These are phyloP conservation scores for Caprella mutica DNA, from an alignment of 2,888 invertebrate genomes.

Conservation along the genomic window DNA sequence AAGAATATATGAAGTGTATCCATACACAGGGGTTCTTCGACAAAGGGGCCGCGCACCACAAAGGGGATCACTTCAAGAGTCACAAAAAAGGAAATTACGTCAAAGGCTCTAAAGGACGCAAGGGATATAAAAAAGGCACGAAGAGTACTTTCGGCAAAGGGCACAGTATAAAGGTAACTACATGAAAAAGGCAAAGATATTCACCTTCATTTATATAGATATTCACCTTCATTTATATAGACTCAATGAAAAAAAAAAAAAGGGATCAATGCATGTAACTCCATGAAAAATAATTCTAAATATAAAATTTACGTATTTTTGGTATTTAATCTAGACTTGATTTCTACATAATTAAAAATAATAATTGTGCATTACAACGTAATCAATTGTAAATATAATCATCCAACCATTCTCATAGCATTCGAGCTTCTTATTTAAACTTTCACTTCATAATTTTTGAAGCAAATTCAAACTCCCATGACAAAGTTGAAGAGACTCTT, in stretches of 20 bases:
- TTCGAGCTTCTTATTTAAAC: too few species aligned
- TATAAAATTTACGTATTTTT: too few species aligned
- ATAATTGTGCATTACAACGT: too few species aligned
- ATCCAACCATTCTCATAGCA: too few species aligned
- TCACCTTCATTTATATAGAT: background rate
- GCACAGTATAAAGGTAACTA: slow-evolving; percentile 54
- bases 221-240: background rate
- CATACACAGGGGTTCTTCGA: slow-evolving; percentile 13
- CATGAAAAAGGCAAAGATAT: background rate
- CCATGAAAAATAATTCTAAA: too few species aligned
- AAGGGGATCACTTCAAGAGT: slow-evolving; percentile 22
- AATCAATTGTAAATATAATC: too few species aligned
- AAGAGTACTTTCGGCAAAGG: slow-evolving; percentile 67
- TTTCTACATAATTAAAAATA: too few species aligned
- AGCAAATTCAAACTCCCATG: too few species aligned
- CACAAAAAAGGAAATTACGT: slow-evolving; percentile 18
- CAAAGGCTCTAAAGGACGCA: slow-evolving; percentile 30
- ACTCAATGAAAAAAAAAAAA: background rate
- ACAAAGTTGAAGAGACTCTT: too few species aligned
- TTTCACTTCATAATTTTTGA: too few species aligned
- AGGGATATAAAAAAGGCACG: slow-evolving; percentile 34
- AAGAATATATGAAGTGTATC: background rate
- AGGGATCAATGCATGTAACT: background rate
- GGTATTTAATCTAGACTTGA: too few species aligned
- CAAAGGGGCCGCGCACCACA: slow-evolving; percentile 16